These are phyloP conservation scores for Linnaemya vulpina DNA, from an alignment of 2,888 invertebrate species.

Conservation along the genomic window DNA sequence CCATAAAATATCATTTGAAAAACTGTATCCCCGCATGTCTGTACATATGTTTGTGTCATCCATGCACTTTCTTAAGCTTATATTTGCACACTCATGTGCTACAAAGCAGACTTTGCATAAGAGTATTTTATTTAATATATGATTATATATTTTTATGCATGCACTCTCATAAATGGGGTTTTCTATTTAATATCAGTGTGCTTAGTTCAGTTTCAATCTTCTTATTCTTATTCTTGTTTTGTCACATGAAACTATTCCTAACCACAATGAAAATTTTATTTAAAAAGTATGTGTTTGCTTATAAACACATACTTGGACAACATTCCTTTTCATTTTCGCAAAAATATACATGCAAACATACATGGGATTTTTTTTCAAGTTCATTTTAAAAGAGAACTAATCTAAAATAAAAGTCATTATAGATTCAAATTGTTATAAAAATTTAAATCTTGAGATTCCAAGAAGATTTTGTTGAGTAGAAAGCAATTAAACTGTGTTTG, in stretches of 20 bases:
- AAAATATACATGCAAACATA: slow-evolving; percentile 35
- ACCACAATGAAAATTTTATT: slow-evolving; percentile 38
- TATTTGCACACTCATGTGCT: not conserved
- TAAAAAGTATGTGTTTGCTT: not conserved
- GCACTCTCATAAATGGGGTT: slow-evolving; percentile 12
- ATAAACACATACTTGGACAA: slow-evolving; percentile 11
- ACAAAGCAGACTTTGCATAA: slow-evolving; percentile 53
- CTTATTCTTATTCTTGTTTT: slow-evolving; percentile 22
- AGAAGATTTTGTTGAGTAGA: no score
- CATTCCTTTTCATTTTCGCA: slow-evolving; percentile 40
- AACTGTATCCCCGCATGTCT: no score
- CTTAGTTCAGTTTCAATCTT: slow-evolving; percentile 54
- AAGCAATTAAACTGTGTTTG: no score
- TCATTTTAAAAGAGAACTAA: no score
- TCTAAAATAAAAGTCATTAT: no score
- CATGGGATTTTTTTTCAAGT: no score
- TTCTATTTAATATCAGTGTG: slow-evolving; percentile 34
- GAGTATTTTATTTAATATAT: slow-evolving; percentile 36
- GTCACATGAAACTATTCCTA: slow-evolving; percentile 61
- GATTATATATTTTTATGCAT: not conserved
- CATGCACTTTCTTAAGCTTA: not conserved
- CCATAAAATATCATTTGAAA: not conserved
- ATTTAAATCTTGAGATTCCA: no score
- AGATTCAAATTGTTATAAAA: no score
- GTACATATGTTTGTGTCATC: not conserved